A percentile compares a stretch with the other conserved stretches of the same genome.
These are phyloP conservation scores for Tupaia chinensis DNA, from an alignment of 2,113 vertebrate species.

Conservation along the genomic window DNA sequence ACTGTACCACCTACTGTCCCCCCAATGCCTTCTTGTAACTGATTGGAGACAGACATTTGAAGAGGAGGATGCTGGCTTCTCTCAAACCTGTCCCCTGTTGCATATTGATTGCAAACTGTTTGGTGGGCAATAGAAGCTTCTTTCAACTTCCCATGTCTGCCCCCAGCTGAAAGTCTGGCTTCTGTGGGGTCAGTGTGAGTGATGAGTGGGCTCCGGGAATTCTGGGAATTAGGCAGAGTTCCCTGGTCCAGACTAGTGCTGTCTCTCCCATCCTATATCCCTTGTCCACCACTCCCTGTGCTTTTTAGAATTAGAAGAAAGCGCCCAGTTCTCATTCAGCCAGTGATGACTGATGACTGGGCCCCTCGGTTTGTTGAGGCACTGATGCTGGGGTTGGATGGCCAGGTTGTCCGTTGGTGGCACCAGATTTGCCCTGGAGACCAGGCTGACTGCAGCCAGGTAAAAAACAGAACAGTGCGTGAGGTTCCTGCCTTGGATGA, in stretches of 20 bases:
- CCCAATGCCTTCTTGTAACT: not conserved
- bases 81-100: not conserved
- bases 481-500: rapidly evolving
- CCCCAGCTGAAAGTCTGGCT: rapidly evolving
- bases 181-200: rapidly evolving
- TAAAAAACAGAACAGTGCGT: rapidly evolving
- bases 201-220: rapidly evolving
- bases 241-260: not conserved
- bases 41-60: rapidly evolving
- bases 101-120: too few species aligned
- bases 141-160: rapidly evolving
- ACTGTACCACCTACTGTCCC: too few species aligned
- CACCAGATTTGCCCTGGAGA: not conserved
- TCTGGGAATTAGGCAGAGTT: not conserved
- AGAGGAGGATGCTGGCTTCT: rapidly evolving
- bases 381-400: rapidly evolving
- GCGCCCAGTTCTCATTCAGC: not conserved
- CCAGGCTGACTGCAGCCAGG: rapidly evolving
- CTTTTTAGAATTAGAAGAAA: not conserved
- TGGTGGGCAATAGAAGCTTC: rapidly evolving
- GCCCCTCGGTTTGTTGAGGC: not conserved
- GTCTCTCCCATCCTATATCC: too few species aligned
- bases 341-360: too few species aligned
- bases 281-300: rapidly evolving
- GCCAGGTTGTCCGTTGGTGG: rapidly evolving